phyloP scores from a whole-genome alignment of 1,140 invertebrate species.

The Neodiprion virginianus region DNA sequence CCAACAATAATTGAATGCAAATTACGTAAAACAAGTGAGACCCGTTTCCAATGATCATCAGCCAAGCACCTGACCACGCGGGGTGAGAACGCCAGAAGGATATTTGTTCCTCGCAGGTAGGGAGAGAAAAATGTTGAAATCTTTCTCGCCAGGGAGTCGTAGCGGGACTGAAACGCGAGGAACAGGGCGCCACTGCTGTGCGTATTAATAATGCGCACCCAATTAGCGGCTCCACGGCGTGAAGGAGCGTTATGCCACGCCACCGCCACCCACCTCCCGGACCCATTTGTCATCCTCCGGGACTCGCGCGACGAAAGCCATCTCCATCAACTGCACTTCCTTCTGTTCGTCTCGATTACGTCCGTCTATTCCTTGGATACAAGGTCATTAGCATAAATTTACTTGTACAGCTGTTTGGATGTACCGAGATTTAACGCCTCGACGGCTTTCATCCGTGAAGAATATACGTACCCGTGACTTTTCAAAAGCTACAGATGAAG shows the following conservation, averaged over 20 bases:
- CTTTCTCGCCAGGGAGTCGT: slow-evolving; percentile 1
- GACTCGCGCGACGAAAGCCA: slow-evolving; percentile 34
- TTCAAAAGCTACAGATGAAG: too few species aligned
- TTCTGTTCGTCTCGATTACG: slow-evolving; percentile 17
- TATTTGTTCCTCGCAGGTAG: not conserved
- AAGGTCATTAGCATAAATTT: slow-evolving; percentile 10
- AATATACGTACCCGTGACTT: too few species aligned
- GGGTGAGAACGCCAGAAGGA: too few species aligned
- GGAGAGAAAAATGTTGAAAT: not conserved
- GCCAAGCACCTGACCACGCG: too few species aligned
- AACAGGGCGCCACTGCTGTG: slow-evolving; percentile 4
- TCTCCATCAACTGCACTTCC: slow-evolving; percentile 19
- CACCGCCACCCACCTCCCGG: slow-evolving; percentile 12
- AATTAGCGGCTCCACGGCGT: slow-evolving; percentile 34
- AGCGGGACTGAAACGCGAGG: not conserved
- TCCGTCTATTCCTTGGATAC: not conserved
- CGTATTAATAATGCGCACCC: slow-evolving; percentile 41
- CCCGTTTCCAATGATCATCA: too few species aligned
- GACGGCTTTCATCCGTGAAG: too few species aligned
- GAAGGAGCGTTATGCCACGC: slow-evolving; percentile 7
- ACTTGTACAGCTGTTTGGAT: not conserved
- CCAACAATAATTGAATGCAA: too few species aligned
- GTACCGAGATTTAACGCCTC: not conserved
- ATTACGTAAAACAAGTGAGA: too few species aligned
- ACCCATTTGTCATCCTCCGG: slow-evolving; percentile 36